Evolutionary conservation across 2,888 invertebrate species (phyloP).

Genomic region (Trichacis sp.): DNA sequence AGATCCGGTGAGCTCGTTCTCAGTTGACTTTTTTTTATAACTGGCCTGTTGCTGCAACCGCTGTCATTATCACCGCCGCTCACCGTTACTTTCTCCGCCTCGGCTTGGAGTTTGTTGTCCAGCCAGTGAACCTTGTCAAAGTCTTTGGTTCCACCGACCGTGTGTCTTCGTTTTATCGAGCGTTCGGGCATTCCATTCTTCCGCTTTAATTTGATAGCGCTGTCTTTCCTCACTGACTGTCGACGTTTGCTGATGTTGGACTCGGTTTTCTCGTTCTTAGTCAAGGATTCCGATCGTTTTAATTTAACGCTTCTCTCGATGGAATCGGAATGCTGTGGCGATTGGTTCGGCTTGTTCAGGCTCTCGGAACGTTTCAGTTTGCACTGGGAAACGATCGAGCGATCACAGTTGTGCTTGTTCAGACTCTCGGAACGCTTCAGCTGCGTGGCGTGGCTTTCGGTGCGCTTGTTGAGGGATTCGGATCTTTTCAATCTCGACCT

Average conservation of each 20-base stretch:
- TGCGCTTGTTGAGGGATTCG: constrained; percentile 75
- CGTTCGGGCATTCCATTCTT: constrained; percentile 85
- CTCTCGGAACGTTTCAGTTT: constrained; percentile 65
- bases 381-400: constrained; percentile 52
- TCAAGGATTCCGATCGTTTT: constrained; percentile 75
- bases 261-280: constrained; percentile 82
- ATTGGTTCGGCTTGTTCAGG: constrained; percentile 61
- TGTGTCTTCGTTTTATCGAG: constrained; percentile 89
- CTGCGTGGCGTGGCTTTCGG: constrained; percentile 70
- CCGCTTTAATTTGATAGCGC: constrained; percentile 76
- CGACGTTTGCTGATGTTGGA: constrained; percentile 82
- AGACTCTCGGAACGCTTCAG: constrained; percentile 75
- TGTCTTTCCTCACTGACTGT: constrained; percentile 70
- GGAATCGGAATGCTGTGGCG: constrained; percentile 49
- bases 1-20: constrained; percentile 76
- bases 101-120: constrained; percentile 69
- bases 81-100: constrained; percentile 67
- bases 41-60: constrained; percentile 17
- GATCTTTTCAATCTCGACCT: constrained; percentile 73
- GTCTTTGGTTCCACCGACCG: constrained; percentile 94
- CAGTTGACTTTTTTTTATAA: constrained; percentile 71
- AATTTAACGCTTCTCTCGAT: constrained; percentile 68
- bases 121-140: constrained; percentile 76
- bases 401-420: constrained; percentile 70
- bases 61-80: constrained; percentile 67